Evolutionary conservation across 2,113 vertebrate species (phyloP).

Genomic region (Tympanuchus pallidicinctus): DNA sequence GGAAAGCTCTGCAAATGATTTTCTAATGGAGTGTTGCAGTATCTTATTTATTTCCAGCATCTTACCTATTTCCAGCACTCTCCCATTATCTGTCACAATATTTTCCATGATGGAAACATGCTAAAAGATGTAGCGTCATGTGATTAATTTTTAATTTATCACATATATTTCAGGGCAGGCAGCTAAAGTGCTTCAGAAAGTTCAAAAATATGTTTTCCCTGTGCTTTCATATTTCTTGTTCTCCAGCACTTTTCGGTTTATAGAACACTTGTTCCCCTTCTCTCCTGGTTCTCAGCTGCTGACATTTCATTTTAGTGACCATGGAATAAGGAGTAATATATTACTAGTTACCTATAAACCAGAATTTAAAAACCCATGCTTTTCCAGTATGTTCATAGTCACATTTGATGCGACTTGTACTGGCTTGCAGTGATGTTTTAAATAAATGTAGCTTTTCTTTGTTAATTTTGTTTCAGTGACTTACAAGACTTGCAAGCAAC

Average conservation of each 20-base stretch:
- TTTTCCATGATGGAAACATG: neutral
- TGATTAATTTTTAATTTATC: neutral
- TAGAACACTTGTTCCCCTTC: neutral
- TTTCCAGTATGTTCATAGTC: neutral
- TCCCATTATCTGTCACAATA: constrained; percentile 6
- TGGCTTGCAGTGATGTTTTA: neutral
- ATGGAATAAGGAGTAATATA: neutral
- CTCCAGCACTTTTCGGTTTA: neutral
- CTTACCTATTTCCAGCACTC: constrained; percentile 24
- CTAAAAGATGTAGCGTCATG: neutral
- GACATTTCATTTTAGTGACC: neutral
- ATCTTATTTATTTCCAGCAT: neutral
- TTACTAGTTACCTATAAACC: neutral
- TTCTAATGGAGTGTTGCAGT: neutral
- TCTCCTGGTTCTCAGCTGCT: neutral
- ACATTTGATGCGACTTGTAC: neutral
- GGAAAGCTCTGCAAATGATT: neutral
- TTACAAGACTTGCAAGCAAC: constrained; percentile 14
- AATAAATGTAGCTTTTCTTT: constrained; percentile 23
- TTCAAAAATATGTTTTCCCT: neutral
- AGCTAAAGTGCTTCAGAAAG: constrained; percentile 7
- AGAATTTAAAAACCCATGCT: neutral
- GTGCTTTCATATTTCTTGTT: neutral
- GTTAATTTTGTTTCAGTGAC: constrained; percentile 15
- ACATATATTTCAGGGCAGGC: neutral